A percentile compares a stretch with the other conserved stretches of the same genome.
Evolutionary conservation across 2,113 vertebrate genomes (phyloP).

Genomic region (Hemiscyllium ocellatum): DNA sequence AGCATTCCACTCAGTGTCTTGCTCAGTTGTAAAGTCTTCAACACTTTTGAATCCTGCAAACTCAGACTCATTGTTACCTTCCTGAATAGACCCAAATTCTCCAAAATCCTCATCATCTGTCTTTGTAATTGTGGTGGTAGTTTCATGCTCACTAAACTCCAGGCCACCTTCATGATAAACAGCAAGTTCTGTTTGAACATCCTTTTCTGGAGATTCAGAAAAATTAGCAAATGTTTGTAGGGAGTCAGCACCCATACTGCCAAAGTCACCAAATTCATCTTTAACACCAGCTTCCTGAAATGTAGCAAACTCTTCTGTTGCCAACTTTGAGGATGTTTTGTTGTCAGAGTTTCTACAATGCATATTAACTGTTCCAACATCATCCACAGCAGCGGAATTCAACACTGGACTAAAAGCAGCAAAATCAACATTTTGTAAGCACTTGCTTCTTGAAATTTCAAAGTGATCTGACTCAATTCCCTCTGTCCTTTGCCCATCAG

Average conservation of each 20-base stretch:
- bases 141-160: conserved; percentile 49
- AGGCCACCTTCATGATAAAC: not conserved
- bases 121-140: conserved; percentile 9
- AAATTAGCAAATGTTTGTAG: conserved; percentile 53
- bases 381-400: conserved; percentile 48
- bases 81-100: conserved; percentile 59
- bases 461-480: conserved; percentile 42
- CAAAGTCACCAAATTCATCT: conserved; percentile 61
- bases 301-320: conserved; percentile 54
- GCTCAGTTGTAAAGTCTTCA: conserved; percentile 75
- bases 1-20: conserved; percentile 67
- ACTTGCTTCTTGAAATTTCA: conserved; percentile 40
- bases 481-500: conserved; percentile 39
- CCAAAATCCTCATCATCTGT: conserved; percentile 51
- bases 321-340: not conserved
- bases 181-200: conserved; percentile 44
- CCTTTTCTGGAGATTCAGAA: conserved; percentile 49
- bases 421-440: conserved; percentile 48
- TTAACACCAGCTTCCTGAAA: conserved; percentile 46
- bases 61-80: conserved; percentile 49
- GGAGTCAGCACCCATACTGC: conserved; percentile 49
- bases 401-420: conserved; percentile 49
- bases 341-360: conserved; percentile 46
- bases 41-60: conserved; percentile 63
- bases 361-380: conserved; percentile 67